A percentile compares a stretch with the other conserved stretches of the same genome.
Evolutionary conservation across 2,113 vertebrate genomes (phyloP).

Genomic region (Pedionomus torquatus): DNA sequence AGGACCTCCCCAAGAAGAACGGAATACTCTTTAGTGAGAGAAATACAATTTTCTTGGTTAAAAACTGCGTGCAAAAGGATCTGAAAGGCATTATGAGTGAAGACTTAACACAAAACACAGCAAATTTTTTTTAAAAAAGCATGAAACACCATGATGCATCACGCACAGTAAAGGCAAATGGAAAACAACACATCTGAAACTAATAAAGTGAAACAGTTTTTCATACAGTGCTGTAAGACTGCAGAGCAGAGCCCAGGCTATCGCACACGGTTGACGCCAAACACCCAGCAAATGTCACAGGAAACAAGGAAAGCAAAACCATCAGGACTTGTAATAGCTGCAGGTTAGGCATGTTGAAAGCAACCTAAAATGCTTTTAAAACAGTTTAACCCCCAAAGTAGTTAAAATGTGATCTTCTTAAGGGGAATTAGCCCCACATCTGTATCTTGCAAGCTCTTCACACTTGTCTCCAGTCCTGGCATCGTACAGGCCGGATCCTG

Average conservation of each 20-base stretch:
- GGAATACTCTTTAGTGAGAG: not conserved
- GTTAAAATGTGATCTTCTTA: not conserved
- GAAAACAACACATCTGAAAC: not conserved
- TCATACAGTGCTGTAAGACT: not conserved
- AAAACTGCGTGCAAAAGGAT: not conserved
- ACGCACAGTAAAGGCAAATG: not conserved
- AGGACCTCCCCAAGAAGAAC: not conserved
- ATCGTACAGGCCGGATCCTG: not conserved
- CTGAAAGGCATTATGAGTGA: not conserved
- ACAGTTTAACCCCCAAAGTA: not conserved
- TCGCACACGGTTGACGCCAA: fast-evolving
- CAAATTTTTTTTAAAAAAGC: not conserved
- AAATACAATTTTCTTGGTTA: not conserved
- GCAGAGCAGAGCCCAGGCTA: not conserved
- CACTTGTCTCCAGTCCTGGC: not conserved
- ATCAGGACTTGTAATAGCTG: not conserved
- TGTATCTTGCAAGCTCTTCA: not conserved
- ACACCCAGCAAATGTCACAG: not conserved
- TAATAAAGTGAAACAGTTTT: not conserved
- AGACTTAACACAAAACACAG: not conserved
- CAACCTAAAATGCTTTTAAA: not conserved
- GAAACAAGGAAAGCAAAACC: not conserved
- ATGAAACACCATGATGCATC: not conserved
- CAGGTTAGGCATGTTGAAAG: not conserved
- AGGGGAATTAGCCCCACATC: not conserved